A percentile compares a stretch with the other conserved stretches of the same genome.
These are phyloP conservation scores for Oryzias melastigma DNA, from an alignment of 2,113 vertebrate species.

Conservation along the genomic window DNA sequence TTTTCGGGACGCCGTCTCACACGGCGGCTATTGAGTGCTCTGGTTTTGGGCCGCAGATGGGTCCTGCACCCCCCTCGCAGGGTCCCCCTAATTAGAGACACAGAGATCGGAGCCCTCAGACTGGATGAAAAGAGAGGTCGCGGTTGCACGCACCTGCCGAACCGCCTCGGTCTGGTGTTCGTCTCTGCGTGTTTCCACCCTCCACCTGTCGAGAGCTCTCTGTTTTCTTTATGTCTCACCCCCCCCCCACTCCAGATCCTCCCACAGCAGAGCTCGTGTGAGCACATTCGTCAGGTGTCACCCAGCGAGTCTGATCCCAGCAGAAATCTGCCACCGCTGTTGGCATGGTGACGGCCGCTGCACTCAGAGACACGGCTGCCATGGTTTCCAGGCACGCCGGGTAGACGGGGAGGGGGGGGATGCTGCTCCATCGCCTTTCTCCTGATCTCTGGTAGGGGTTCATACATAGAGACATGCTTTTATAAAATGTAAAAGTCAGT, in stretches of 20 bases:
- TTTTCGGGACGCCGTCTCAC: neutral
- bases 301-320: conserved; percentile 58
- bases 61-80: conserved; percentile 19
- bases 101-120: conserved; percentile 40
- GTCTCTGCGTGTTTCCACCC: conserved; percentile 39
- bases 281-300: conserved; percentile 68
- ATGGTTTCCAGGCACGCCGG: conserved; percentile 76
- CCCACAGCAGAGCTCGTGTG: neutral
- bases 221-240: conserved; percentile 37
- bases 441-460: neutral
- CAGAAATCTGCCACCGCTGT: conserved; percentile 68
- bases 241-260: conserved; percentile 8
- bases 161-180: conserved; percentile 29
- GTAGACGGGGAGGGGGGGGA: conserved; percentile 40
- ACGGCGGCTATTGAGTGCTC: conserved; percentile 26
- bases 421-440: conserved; percentile 53
- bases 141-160: conserved; percentile 43
- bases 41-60: conserved; percentile 34
- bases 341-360: conserved; percentile 77
- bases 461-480: too few species aligned
- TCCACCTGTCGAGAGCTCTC: conserved; percentile 37
- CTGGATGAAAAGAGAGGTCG: conserved; percentile 61
- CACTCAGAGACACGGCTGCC: conserved; percentile 69
- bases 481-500: too few species aligned
- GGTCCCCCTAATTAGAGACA: conserved; percentile 63